Evolutionary conservation across 2,888 invertebrate species (phyloP).

Genomic region (Apamea sordens): DNA sequence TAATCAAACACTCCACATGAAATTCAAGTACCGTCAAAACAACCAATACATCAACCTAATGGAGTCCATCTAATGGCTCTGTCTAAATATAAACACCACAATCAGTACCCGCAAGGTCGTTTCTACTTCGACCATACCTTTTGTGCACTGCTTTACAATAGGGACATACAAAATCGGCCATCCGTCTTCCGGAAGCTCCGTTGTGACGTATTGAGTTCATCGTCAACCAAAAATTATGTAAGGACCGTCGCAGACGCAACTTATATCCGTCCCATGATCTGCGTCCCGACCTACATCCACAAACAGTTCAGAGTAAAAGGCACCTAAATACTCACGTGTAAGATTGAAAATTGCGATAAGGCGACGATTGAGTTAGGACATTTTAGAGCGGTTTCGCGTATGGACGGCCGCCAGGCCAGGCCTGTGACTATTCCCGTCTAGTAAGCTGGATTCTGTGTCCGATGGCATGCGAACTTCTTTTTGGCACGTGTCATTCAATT

Average conservation of each 20-base stretch:
- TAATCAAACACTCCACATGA: constrained; percentile 60
- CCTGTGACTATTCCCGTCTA: constrained; percentile 89
- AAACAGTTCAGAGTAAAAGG: constrained; percentile 71
- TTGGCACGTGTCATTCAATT: constrained; percentile 83
- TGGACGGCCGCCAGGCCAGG: constrained; percentile 89
- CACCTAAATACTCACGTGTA: constrained; percentile 77
- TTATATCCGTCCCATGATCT: constrained; percentile 82
- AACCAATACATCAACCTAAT: constrained; percentile 71
- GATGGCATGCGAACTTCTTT: constrained; percentile 81
- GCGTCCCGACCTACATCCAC: constrained; percentile 73
- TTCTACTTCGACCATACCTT: constrained; percentile 75
- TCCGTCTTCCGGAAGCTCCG: constrained; percentile 86
- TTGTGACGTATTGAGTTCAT: constrained; percentile 88
- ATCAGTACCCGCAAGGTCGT: constrained; percentile 75
- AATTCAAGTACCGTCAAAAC: constrained; percentile 73
- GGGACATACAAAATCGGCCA: constrained; percentile 75
- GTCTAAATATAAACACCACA: constrained; percentile 72
- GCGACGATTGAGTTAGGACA: constrained; percentile 76
- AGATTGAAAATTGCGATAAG: constrained; percentile 79
- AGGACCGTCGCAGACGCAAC: constrained; percentile 86
- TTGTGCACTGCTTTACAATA: constrained; percentile 76
- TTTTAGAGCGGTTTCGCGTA: constrained; percentile 74
- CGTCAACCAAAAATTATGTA: constrained; percentile 88
- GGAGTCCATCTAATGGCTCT: constrained; percentile 70
- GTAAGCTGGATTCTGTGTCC: constrained; percentile 83